Conservation (phyloP, 2,797 vertebrate genomes). For the Pipistrellus pipistrellus region DNA sequence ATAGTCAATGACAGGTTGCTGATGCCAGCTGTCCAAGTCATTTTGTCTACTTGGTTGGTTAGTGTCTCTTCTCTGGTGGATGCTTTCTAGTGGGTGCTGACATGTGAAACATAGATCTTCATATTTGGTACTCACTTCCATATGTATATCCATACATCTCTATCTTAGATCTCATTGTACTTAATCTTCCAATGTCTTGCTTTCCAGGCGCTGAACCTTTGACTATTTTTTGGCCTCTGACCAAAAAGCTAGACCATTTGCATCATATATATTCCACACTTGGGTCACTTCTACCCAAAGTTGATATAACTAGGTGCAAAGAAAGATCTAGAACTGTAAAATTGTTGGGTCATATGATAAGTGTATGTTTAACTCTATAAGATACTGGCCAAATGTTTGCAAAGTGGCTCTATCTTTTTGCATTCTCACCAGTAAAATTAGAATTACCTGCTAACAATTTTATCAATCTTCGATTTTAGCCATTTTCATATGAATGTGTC, state of each 20-base stretch:
- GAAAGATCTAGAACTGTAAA: constrained; percentile 19
- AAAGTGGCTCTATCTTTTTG: neutral
- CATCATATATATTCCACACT: neutral
- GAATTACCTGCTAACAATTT: neutral
- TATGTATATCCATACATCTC: neutral
- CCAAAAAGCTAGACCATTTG: constrained; percentile 16
- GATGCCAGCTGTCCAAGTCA: neutral
- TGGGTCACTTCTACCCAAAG: neutral
- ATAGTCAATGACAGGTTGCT: neutral
- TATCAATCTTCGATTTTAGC: constrained; percentile 53
- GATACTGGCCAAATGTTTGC: neutral
- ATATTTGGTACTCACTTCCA: neutral
- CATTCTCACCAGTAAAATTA: constrained; percentile 1
- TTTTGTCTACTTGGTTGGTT: constrained; percentile 20
- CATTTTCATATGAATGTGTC: constrained; percentile 58
- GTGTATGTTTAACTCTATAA: neutral
- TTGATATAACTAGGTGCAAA: neutral
- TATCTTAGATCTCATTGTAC: neutral
- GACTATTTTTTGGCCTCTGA: neutral
- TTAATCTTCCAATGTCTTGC: neutral
- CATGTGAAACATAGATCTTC: neutral
- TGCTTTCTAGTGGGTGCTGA: neutral
- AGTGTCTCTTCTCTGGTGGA: neutral
- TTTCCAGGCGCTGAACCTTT: neutral
- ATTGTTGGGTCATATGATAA: constrained; percentile 28